A percentile compares a stretch with the other conserved stretches of the same genome.
Conservation (phyloP, 2,113 vertebrate genomes). For the Bubo blakistoni region DNA sequence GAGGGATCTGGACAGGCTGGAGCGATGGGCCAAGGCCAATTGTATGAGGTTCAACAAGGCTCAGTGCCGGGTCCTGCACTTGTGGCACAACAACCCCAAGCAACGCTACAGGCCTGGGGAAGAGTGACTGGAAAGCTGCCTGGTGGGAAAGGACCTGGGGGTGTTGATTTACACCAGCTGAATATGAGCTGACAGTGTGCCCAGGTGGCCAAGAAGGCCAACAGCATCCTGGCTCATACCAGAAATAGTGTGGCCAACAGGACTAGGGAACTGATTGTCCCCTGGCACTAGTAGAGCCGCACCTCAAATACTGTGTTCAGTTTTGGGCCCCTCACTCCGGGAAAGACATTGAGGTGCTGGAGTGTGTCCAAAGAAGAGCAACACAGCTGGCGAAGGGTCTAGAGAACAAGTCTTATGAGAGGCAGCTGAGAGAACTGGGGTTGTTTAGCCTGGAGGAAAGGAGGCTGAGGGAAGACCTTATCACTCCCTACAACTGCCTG, state of each 20-base stretch:
- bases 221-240: not conserved
- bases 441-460: not conserved
- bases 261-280: rapidly evolving
- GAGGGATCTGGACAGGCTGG: not conserved
- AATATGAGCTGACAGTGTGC: not conserved
- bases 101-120: not conserved
- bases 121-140: not conserved
- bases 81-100: not conserved
- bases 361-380: rapidly evolving
- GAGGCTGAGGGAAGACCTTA: too few species aligned
- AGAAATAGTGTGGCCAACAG: not conserved
- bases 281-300: rapidly evolving
- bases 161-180: rapidly evolving
- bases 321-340: not conserved
- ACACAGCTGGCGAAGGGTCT: not conserved
- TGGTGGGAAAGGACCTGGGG: rapidly evolving
- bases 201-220: not conserved
- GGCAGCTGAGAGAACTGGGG: not conserved
- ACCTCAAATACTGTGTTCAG: not conserved
- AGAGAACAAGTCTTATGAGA: not conserved
- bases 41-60: not conserved
- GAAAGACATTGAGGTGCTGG: not conserved
- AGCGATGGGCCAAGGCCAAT: rapidly evolving
- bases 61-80: rapidly evolving
- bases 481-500: not conserved